phyloP scores from a whole-genome alignment of 2,888 invertebrate species.

The Eugnorisma glareosa region DNA sequence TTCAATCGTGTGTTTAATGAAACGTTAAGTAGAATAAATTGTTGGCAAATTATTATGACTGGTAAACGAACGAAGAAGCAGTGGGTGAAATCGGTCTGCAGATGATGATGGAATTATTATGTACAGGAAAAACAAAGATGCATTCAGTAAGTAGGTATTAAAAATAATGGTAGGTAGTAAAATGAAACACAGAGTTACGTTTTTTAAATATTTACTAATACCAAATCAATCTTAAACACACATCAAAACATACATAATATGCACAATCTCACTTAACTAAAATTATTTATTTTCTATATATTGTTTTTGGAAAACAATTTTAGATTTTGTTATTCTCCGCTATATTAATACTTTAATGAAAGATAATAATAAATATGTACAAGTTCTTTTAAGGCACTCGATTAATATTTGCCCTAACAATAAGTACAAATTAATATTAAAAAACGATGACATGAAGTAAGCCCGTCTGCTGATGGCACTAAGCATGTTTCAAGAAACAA shows the following conservation, averaged over 20 bases:
- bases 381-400: constrained; percentile 88
- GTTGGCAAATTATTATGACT: background rate
- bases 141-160: background rate
- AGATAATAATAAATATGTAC: constrained; percentile 87
- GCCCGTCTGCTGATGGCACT: constrained; percentile 88
- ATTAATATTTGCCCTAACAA: constrained; percentile 84
- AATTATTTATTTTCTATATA: constrained; percentile 82
- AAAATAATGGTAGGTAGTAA: constrained; percentile 3
- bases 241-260: constrained; percentile 90
- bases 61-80: no score
- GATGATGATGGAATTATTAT: background rate
- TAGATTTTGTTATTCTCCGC: constrained; percentile 83
- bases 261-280: constrained; percentile 90
- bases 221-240: constrained; percentile 90
- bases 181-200: constrained; percentile 73
- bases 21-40: background rate
- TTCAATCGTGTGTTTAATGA: background rate
- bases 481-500: constrained; percentile 84
- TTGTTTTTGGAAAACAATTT: constrained; percentile 89
- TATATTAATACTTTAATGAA: constrained; percentile 85
- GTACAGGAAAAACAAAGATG: background rate
- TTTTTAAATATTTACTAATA: constrained; percentile 90
- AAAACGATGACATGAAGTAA: constrained; percentile 82
- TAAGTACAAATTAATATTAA: constrained; percentile 88
- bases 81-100: background rate